Evolutionary conservation across 2,888 invertebrate species (phyloP), one percentile per base, ranked within the genome.

Genomic region (Cryptocephalus moraei): DNA sequence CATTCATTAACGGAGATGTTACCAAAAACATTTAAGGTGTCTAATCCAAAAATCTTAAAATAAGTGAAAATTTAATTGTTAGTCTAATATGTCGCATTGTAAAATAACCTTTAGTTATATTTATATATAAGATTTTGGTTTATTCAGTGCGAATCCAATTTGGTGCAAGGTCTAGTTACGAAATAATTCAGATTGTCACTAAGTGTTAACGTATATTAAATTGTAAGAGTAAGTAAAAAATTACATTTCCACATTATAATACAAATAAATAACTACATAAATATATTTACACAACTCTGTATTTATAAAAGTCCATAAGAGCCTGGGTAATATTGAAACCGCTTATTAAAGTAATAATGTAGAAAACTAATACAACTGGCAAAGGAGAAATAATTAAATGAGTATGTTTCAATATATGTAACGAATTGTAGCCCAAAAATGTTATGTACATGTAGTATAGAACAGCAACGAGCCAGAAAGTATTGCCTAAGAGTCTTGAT

Each of bases 371-470:
- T 9, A 91, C 73, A 44, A 84, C 73, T 1, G 92, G 87, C 53
- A 95, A 73, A 2, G 92, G 89, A 56, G 88, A 82, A 44, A 95
- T 76, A 63, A 95, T 82, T 45, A 84, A 73, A 53, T 91, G 79
- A 1, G 91, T 89, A 65, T 86, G 88, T 57, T 86, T 85, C 40
- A 95, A 74, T 67, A 87, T 86, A 39, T 91, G 87, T 53, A 95
- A 76, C 70, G 90, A 88, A 70, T 88, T 92, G 66, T 95, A 96
- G 57, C 96, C 96, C 48, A 96, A 76, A 72, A 96, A 96, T 32
- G 94, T 93, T 61, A 96, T 94, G 70, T 96, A 96, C 49, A 92
- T 75, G 66, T 96, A 96, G 72, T 96, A 96, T 47, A 84, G 76
- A 51, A 88, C 73, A 4, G 91, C 91, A 32, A 91, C 77, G 45